A percentile compares a stretch with the other conserved stretches of the same genome.
Conservation (phyloP, 2,888 invertebrate genomes). For the Leucoptera coffeella region DNA sequence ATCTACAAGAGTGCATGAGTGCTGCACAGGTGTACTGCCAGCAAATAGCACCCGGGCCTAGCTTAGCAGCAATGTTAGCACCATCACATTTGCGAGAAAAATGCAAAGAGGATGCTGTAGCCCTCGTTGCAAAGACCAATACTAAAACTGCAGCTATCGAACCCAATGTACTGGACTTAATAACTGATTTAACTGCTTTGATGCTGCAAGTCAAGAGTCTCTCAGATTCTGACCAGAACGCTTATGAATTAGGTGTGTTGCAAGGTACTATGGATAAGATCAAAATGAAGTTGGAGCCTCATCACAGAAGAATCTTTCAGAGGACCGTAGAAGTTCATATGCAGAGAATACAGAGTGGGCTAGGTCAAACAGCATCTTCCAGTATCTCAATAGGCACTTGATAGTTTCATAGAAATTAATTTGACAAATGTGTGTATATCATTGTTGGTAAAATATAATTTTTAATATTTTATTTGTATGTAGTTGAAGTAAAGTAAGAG, state of each 20-base stretch:
- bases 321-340: slow-evolving; percentile 88
- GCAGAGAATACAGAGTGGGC: slow-evolving; percentile 79
- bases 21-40: slow-evolving; percentile 79
- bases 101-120: slow-evolving; percentile 77
- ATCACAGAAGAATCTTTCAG: slow-evolving; percentile 74
- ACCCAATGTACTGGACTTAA: slow-evolving; percentile 65
- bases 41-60: slow-evolving; percentile 83
- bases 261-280: slow-evolving; percentile 90
- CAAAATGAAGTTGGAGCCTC: slow-evolving; percentile 67
- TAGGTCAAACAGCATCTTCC: slow-evolving; percentile 34
- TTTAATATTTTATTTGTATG: too few relatives aligned
- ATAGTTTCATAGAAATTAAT: too few relatives aligned
- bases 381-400: slow-evolving; percentile 7
- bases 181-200: slow-evolving; percentile 83
- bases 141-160: slow-evolving; percentile 56
- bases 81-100: slow-evolving; percentile 84
- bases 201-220: slow-evolving; percentile 81
- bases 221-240: slow-evolving; percentile 76
- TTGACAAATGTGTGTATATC: too few relatives aligned
- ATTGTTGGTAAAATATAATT: too few relatives aligned
- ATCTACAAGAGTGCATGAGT: slow-evolving; percentile 78
- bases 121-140: slow-evolving; percentile 70
- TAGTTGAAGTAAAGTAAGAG: too few relatives aligned
- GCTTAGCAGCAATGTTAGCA: slow-evolving; percentile 78
- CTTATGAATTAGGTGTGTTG: slow-evolving; percentile 83